Conservation (phyloP, 2,797 vertebrate genomes). For the Lophotriccus pileatus region DNA sequence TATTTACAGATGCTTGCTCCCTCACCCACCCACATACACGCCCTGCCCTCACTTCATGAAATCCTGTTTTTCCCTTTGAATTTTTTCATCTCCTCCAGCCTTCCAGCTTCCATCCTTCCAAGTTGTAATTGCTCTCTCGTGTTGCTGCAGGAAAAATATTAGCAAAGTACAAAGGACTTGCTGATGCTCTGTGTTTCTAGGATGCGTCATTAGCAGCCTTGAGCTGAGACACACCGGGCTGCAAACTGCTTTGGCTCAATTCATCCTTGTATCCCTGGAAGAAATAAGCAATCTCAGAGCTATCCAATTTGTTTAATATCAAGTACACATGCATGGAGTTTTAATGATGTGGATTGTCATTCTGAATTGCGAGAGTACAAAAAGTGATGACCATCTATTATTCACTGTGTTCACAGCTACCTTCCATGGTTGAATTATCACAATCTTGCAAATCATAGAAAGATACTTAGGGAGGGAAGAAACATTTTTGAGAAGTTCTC, state of each 20-base stretch:
- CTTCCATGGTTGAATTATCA: neutral
- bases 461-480: neutral
- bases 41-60: neutral
- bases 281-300: conserved; percentile 44
- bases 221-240: conserved; percentile 5
- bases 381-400: neutral
- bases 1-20: conserved; percentile 42
- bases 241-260: conserved; percentile 36
- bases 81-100: neutral
- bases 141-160: conserved; percentile 46
- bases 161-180: conserved; percentile 40
- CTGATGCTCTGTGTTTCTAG: conserved; percentile 40
- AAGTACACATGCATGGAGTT: neutral
- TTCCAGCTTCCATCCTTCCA: conserved; percentile 24
- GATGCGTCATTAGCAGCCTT: conserved; percentile 52
- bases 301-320: conserved; percentile 26
- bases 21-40: neutral
- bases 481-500: neutral
- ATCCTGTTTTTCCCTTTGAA: neutral
- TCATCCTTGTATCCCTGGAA: neutral
- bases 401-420: neutral
- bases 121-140: conserved; percentile 35
- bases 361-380: neutral
- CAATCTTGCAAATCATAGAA: neutral
- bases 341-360: neutral